A percentile compares a stretch with the other conserved stretches of the same genome.
phyloP scores from a whole-genome alignment of 2,888 invertebrate species.

The Melinaea menophilus region DNA sequence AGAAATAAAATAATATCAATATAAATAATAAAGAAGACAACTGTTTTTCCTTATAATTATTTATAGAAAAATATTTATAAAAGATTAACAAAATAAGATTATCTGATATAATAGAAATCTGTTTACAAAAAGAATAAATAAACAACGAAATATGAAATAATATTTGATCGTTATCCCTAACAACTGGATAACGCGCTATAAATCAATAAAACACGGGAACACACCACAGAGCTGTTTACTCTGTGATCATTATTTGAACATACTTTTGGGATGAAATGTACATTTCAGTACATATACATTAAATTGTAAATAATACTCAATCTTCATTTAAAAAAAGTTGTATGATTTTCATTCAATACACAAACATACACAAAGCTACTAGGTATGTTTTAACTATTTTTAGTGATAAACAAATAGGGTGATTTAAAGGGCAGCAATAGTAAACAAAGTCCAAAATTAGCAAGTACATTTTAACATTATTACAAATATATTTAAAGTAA shows the following conservation, averaged over 20 bases:
- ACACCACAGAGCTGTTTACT: not conserved
- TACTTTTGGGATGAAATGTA: not conserved
- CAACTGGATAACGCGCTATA: not conserved
- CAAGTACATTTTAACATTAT: slow-evolving; percentile 74
- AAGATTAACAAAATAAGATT: slow-evolving; percentile 62
- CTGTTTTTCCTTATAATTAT: not conserved
- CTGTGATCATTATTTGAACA: not conserved
- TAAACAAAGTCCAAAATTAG: slow-evolving; percentile 55
- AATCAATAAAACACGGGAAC: slow-evolving; percentile 1
- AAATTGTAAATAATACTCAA: too few relatives aligned
- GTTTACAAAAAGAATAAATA: slow-evolving; percentile 56
- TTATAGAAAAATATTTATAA: slow-evolving; percentile 25
- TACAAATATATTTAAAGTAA: slow-evolving; percentile 75
- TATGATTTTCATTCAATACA: too few relatives aligned
- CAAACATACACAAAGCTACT: too few relatives aligned
- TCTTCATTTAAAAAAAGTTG: too few relatives aligned
- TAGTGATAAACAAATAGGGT: slow-evolving; percentile 62
- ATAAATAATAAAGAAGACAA: not conserved
- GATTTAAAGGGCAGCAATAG: not conserved
- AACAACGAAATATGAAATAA: slow-evolving; percentile 66
- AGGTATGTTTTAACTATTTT: slow-evolving; percentile 33
- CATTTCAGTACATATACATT: too few relatives aligned
- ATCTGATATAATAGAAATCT: slow-evolving; percentile 61
- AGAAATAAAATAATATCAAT: too few relatives aligned
- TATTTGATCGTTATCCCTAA: slow-evolving; percentile 49